phyloP scores from a whole-genome alignment of 2,113 vertebrate species.

The Osmerus eperlanus region DNA sequence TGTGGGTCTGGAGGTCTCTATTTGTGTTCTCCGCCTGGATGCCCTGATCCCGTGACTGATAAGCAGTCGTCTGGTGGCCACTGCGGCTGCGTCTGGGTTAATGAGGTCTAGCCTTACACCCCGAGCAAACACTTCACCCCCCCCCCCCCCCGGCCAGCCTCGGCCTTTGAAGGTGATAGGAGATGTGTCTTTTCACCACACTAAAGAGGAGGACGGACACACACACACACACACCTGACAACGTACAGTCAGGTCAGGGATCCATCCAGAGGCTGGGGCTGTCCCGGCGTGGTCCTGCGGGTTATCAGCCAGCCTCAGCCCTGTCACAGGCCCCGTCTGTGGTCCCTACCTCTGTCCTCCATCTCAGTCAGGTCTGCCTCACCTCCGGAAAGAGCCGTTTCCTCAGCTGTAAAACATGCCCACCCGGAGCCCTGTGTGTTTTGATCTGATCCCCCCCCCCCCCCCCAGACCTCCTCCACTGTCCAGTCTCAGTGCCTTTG shows the following conservation, averaged over 20 bases:
- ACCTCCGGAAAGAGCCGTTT: constrained; percentile 9
- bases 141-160: constrained; percentile 2
- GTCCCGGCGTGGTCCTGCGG: constrained; percentile 2
- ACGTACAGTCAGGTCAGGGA: background rate
- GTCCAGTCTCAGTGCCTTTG: constrained; percentile 24
- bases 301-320: constrained; percentile 19
- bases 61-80: constrained; percentile 33
- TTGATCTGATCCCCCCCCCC: constrained; percentile 24
- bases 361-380: constrained; percentile 13
- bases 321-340: constrained; percentile 7
- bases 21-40: constrained; percentile 60
- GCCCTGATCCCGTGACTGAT: constrained; percentile 64
- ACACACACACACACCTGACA: constrained; percentile 7
- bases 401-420: constrained; percentile 19
- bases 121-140: constrained; percentile 62
- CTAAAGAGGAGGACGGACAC: background rate
- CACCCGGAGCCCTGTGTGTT: constrained; percentile 21
- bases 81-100: constrained; percentile 2
- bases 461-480: constrained; percentile 6
- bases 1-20: constrained; percentile 40
- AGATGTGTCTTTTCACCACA: background rate
- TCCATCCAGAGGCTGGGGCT: constrained; percentile 5
- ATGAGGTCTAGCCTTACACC: constrained; percentile 62
- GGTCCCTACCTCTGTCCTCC: constrained; percentile 14
- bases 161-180: no score